Evolutionary conservation across 2,113 vertebrate species (phyloP).

Genomic region (Lynx canadensis): DNA sequence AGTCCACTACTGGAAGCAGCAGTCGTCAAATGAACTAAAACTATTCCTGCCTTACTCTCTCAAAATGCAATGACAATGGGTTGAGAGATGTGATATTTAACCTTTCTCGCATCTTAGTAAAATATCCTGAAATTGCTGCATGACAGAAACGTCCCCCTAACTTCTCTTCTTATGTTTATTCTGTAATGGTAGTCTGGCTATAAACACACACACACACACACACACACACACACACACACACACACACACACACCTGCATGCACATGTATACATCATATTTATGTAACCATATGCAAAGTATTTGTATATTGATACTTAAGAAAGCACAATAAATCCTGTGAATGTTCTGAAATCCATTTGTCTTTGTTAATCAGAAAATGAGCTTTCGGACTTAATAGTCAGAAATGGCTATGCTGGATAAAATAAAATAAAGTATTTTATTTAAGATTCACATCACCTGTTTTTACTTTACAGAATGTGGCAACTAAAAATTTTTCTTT

Average conservation of each 20-base stretch:
- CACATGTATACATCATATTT: background rate
- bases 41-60: background rate
- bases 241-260: background rate
- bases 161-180: background rate
- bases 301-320: background rate
- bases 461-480: background rate
- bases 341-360: background rate
- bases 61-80: background rate
- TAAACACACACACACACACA: background rate
- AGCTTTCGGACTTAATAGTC: background rate
- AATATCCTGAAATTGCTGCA: conserved; percentile 16
- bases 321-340: background rate
- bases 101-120: background rate
- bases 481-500: background rate
- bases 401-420: background rate
- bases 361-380: conserved; percentile 6
- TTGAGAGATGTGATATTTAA: background rate
- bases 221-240: no score
- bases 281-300: background rate
- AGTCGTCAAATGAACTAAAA: conserved; percentile 23
- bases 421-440: conserved; percentile 30
- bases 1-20: background rate
- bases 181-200: background rate
- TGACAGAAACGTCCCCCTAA: background rate
- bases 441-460: background rate